Conservation (phyloP, 2,113 vertebrate genomes). For the Notothenia coriiceps region DNA sequence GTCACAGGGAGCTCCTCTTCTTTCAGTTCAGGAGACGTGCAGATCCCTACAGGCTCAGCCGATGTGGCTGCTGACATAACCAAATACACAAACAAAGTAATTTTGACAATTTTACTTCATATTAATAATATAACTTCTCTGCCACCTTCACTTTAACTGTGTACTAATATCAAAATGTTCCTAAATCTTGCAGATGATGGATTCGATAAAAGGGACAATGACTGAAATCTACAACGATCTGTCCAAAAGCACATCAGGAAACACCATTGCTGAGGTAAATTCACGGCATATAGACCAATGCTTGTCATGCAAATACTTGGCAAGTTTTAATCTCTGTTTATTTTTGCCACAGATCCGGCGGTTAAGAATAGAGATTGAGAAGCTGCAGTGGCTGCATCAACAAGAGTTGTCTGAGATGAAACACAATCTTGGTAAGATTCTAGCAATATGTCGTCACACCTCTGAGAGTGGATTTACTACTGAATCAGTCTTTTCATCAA, state of each 20-base stretch:
- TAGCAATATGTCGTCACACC: not conserved
- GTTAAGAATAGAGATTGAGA: slow-evolving; percentile 97
- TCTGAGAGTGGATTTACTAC: not conserved
- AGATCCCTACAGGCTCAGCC: slow-evolving; percentile 93
- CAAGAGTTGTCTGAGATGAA: slow-evolving; percentile 98
- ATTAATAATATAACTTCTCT: not conserved
- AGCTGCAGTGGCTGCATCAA: slow-evolving; percentile 97
- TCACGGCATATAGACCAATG: not conserved
- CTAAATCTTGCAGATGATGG: slow-evolving; percentile 91
- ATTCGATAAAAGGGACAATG: slow-evolving; percentile 98
- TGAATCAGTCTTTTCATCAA: not conserved
- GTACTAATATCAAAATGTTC: slow-evolving; percentile 11
- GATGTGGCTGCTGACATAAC: slow-evolving; percentile 97
- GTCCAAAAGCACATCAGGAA: slow-evolving; percentile 96
- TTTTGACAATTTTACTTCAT: slow-evolving; percentile 10
- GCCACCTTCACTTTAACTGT: not conserved
- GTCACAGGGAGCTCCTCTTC: slow-evolving; percentile 84
- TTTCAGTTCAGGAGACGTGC: slow-evolving; percentile 86
- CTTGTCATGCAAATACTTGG: not conserved
- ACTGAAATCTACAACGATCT: slow-evolving; percentile 98
- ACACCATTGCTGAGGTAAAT: slow-evolving; percentile 95
- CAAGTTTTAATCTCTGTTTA: not conserved
- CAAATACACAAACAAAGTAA: slow-evolving; percentile 97
- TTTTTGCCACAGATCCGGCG: slow-evolving; percentile 88
- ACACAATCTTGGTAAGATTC: slow-evolving; percentile 91